Base-by-base conservation (phyloP, 2,888 invertebrate genomes). In the Platerodrilus igneus region DNA sequence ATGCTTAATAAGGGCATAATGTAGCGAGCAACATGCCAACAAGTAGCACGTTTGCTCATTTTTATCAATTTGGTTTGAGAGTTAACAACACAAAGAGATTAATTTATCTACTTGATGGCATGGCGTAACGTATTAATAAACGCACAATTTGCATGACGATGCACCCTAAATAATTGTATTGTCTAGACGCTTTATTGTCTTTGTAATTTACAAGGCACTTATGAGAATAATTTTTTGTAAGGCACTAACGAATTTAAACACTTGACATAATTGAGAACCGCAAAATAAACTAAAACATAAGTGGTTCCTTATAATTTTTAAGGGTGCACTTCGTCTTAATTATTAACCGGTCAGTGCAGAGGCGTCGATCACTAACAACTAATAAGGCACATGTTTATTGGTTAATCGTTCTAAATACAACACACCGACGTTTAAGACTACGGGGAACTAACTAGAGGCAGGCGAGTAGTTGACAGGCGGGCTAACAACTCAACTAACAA, bases 401-500 rank as follows among this genome's bases (percentile, higher is more conserved):
- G 48, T 50, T 53, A 52, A 51, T 50, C 39, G 47, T 41, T 39
- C 43, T 39, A 48, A 50, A 52, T 48, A 49, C 51, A 33, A 52
- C 53, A 45, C 51, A 49, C 46, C 52, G 47, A 48, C 37, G 37
- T 47, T 44, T 37, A 45, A 34, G 46, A 48, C 50, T 48, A 59
- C 58, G 57, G 51, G 51, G 58, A 63, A 66, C 66, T 66, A 66
- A 66, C 66, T 63, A 66, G 62, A 59, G 61, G 60, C 61, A 59
- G 59, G 58, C 55, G 58, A 61, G 54, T 59, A 63, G 66, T 63
- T 69, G 68, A 69, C 68, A 68, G 67, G 60, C 67, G 58, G 63
- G 60, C 64, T 69, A 68, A 69, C 69, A 68, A 68, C 69, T 69
- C 69, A 69, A 69, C 69, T 69, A 69, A 62, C 63, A 56, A 60